Base-by-base conservation (phyloP, 1,140 invertebrate species). In the Watersipora subatra region DNA sequence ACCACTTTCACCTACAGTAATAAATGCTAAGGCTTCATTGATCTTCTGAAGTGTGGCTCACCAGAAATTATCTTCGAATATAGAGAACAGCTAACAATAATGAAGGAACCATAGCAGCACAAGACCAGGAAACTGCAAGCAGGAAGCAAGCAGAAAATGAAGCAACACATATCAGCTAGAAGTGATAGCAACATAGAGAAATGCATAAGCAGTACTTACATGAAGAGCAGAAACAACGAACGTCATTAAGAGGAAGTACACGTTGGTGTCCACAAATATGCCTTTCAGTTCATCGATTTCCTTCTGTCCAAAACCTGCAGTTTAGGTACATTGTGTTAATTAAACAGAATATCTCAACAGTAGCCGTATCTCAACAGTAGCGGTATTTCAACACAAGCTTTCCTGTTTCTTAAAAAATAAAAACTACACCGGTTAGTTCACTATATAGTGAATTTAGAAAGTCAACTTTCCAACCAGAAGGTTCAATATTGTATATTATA, bases 201-300 rank as follows among this genome's bases (percentile, higher is more conserved):
- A 7, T 46, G 7, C 34, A 7, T 46, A n/a, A n/a, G 7, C 64
- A 64, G 55, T 61, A 85, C 89, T 87, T 84, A 96, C 92, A 86
- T 99, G 95, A 72, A 94, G 84, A 66, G 90, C 88, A 57, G 92
- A 88, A 67, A 98, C 89, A 69, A 92, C 83, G 70, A 98, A 86
- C n/a, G 94, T 98, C 28, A 89, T 84, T 69, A 88, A 87, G n/a
- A 99, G 79, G 59, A 99, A 83, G 78, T 92, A 92, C 15, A 97
- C 82, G 80, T 96, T 97, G 0, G 93, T 97, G 73, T 98, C 94
- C 0, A 89, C 88, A 82, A 97, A 97, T 72, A 97, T 90, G 61
- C 89, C 88, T 81, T 97, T 98, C 0, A 97, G 87, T 83, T 98
- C 93, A 82, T 98, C 94, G 57, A 93, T 83, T 81, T 98, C 94